phyloP scores from a whole-genome alignment of 2,888 invertebrate species.

The Ditylenchus weischeri region DNA sequence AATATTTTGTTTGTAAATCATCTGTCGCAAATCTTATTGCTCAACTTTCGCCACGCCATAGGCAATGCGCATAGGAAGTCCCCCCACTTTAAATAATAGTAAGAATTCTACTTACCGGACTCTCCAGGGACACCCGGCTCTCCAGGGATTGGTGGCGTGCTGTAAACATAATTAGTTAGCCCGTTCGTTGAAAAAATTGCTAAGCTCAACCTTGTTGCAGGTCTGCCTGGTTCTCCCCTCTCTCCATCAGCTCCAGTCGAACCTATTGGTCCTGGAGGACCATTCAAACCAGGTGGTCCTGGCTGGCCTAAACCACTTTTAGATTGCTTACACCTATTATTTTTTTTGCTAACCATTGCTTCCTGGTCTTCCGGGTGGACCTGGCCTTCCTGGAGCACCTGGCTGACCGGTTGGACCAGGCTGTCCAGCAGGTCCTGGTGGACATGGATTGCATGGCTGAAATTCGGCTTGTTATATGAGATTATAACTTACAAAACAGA shows the following conservation, averaged over 20 bases:
- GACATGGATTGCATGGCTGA: constrained; percentile 57
- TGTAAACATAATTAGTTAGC: constrained; percentile 10
- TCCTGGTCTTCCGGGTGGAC: constrained; percentile 53
- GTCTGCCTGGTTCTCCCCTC: constrained; percentile 31
- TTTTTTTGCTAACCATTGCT: constrained; percentile 29
- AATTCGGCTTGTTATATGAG: background rate
- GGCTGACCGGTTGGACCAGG: constrained; percentile 46
- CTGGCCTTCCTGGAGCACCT: constrained; percentile 50
- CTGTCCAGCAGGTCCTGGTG: constrained; percentile 51
- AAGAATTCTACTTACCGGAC: constrained; percentile 17
- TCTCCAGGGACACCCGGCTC: constrained; percentile 55
- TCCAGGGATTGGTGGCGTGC: constrained; percentile 52
- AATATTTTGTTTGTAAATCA: too few relatives aligned
- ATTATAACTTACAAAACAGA: too few relatives aligned
- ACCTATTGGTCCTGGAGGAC: constrained; percentile 43
- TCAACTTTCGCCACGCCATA: background rate
- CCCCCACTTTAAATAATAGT: too few relatives aligned
- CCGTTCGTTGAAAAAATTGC: background rate
- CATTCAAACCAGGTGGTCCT: constrained; percentile 46
- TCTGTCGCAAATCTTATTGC: too few relatives aligned
- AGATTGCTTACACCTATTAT: background rate
- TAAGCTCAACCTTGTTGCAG: constrained; percentile 20
- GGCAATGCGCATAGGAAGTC: background rate
- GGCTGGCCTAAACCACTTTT: constrained; percentile 38
- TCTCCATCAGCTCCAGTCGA: constrained; percentile 34